Evolutionary conservation across 2,888 invertebrate species (phyloP), one percentile per base, ranked within the genome.

Genomic region (Amphimallon solstitiale): DNA sequence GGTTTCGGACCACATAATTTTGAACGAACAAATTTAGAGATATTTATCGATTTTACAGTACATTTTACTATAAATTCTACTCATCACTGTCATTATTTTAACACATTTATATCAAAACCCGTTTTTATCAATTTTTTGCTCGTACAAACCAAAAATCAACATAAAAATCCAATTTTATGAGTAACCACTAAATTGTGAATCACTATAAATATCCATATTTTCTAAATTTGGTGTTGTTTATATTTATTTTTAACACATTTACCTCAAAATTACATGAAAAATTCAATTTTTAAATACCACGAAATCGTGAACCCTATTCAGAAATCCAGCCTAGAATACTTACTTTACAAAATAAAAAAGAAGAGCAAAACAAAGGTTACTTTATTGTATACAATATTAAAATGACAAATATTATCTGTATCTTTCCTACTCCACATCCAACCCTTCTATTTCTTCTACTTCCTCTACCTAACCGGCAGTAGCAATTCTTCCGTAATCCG

Each of bases 91-190:
- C 49, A 49, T 49, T 49, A 49, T 49, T 49, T 49, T 49, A 49
- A 19, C 49, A 49, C 49, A 49, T 49, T 49, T 49, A 48, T 15
- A 48, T 48, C 48, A 48, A 48, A 48, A 48, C 48, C 48, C 21
- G 17, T 49, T 49, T 49, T 49, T 19, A 49, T 49, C 49, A 49
- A 49, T n/a, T 49, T 49, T 49, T 49, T 19, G 49, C 49, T 49
- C 19, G 49, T 51, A 51, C 51, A 51, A 51, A 51, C 23, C 51
- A 51, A 51, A 51, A 51, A 23, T 51, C 51, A 51, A 51, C 51
- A 51, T 51, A 51, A 51, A 51, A 51, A 51, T 51, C 15, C 51
- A 23, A 51, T 51, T 51, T 51, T 51, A 7, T 51, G 51, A 51
- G 23, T 51, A n/a, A n/a, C 34, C 51, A 51, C 51, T n/a, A 51